These are phyloP conservation scores for Gryon sp. DNA, from an alignment of 1,140 invertebrate genomes.

Conservation along the genomic window DNA sequence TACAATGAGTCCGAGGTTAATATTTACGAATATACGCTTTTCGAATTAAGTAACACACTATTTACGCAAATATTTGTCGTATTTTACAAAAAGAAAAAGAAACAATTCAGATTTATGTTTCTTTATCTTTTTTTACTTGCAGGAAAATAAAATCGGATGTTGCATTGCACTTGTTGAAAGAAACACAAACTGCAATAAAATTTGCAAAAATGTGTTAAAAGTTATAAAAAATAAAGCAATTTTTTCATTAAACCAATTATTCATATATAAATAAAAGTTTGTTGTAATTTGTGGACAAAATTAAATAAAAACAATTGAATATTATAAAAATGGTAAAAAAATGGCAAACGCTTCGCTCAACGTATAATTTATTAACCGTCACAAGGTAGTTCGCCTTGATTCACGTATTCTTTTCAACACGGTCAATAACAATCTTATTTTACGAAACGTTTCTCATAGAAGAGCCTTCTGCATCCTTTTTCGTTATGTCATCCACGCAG, in stretches of 20 bases:
- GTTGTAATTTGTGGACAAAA: no score
- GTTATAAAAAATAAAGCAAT: no score
- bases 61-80: constrained; percentile 22
- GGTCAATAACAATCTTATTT: constrained; percentile 49
- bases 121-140: neutral
- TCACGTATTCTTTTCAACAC: constrained; percentile 43
- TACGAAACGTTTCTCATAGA: constrained; percentile 32
- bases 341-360: constrained; percentile 37
- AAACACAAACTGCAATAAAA: no score
- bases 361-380: constrained; percentile 51
- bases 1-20: constrained; percentile 41
- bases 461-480: constrained; percentile 45
- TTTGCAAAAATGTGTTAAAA: no score
- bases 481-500: constrained; percentile 22
- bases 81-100: neutral
- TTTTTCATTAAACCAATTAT: no score
- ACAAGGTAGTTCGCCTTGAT: constrained; percentile 55
- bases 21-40: constrained; percentile 20
- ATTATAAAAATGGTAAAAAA: constrained; percentile 42
- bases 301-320: no score
- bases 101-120: neutral
- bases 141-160: neutral
- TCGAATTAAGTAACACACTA: constrained; percentile 15
- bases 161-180: no score
- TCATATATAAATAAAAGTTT: no score